phyloP scores from a whole-genome alignment of 2,113 vertebrate genomes.

The Marmota monax region DNA sequence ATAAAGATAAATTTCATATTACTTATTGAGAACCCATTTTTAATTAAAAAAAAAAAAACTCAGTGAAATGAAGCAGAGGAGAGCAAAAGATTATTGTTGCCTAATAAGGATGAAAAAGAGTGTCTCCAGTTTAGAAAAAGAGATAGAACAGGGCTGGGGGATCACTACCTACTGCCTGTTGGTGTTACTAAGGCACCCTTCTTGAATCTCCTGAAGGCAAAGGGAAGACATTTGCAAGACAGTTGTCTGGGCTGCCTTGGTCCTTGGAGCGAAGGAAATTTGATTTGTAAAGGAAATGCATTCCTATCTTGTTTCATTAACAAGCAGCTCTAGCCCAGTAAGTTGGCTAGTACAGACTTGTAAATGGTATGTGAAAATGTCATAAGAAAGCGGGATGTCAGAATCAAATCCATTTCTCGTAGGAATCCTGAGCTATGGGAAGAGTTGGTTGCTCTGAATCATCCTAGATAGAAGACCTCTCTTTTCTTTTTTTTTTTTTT shows the following conservation, averaged over 20 bases:
- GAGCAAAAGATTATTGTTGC: not conserved
- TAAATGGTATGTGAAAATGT: not conserved
- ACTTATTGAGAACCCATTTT: constrained; percentile 16
- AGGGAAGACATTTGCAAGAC: not conserved
- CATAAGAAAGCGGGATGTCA: not conserved
- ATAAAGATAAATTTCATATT: not conserved
- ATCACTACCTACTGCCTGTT: not conserved
- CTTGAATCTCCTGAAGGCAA: not conserved
- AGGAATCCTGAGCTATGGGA: not conserved
- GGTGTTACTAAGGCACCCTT: not conserved
- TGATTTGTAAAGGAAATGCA: constrained; percentile 38
- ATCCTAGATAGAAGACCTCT: not conserved
- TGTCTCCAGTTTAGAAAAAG: not conserved
- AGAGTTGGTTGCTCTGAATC: constrained; percentile 6
- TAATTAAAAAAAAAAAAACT: not conserved
- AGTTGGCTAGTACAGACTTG: not conserved
- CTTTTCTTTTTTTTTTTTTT: no score
- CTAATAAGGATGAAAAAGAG: not conserved
- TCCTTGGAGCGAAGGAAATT: constrained; percentile 49
- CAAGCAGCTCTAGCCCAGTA: not conserved
- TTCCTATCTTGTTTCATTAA: constrained; percentile 43
- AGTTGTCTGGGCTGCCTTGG: not conserved
- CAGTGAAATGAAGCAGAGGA: not conserved
- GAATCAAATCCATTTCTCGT: not conserved
- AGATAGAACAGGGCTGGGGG: not conserved